Base-by-base conservation (phyloP, 1,140 invertebrate genomes). In the Drosophila guanche region DNA sequence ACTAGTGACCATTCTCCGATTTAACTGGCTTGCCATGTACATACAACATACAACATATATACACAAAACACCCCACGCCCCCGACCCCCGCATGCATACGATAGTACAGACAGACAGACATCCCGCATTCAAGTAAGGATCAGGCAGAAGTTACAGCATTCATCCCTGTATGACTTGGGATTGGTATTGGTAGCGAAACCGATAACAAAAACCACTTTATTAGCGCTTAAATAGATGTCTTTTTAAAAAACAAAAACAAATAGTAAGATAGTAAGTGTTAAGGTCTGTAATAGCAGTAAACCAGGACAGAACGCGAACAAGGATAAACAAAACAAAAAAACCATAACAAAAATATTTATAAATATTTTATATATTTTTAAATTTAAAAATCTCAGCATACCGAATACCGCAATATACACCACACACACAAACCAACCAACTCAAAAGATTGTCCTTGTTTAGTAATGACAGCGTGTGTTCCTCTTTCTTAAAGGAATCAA, bases 1-100 rank as follows among this genome's bases (percentile, higher is more conserved):
- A 93, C 91, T 93, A 93, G 92, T 76, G 72, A 80, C 72, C 68
- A 60, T 66, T 75, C 60, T 69, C 66, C 83, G 70, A 61, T 67
- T 61, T 68, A 57, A 89, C 54, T 76, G 79, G 83, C 84, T 88
- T 88, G 83, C 84, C 79, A 88, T 88, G 83, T 86, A 86, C 75
- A 86, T 86, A 86, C 74, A 67, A 61, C 56, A 60, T 51, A 60
- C 27, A 65, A 27, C 74, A 69, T 20, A 63, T 47, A 63, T 37
- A 20, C 59, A 73, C 43, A 73, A 54, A 58, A 12, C 16, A 20
- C 16, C 0, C 16, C 16, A 20, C 16, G 1, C 16, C 16, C 16
- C 16, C 16, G 0, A 12, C 33, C 29, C 63, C 27, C 52, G 51
- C 63, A 76, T 53, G 55, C 66, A 74, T 50, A 75, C 46, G 65